Evolutionary conservation across 1,140 invertebrate species (phyloP).

Genomic region (Wiebesia pumilae): DNA sequence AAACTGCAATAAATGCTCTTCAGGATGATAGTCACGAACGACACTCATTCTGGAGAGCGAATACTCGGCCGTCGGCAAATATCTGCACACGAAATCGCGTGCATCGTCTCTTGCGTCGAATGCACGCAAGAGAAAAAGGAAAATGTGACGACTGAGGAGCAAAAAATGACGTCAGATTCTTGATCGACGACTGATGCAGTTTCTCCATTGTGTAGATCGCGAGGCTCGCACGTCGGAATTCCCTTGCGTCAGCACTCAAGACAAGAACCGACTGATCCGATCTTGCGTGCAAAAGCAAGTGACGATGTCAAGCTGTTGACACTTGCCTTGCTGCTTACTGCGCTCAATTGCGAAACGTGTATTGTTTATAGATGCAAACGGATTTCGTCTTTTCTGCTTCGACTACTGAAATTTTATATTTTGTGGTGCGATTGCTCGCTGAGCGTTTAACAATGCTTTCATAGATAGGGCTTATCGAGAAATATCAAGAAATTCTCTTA

Average conservation of each 20-base stretch:
- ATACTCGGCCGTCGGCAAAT: neutral
- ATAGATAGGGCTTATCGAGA: neutral
- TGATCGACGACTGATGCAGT: conserved; percentile 29
- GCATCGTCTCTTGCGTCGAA: neutral
- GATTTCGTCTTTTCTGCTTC: conserved; percentile 19
- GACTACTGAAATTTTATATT: conserved; percentile 25
- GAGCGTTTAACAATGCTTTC: neutral
- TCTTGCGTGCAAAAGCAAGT: neutral
- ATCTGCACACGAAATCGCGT: neutral
- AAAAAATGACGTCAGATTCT: neutral
- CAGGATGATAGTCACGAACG: neutral
- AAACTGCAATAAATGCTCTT: neutral
- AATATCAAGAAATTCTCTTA: neutral
- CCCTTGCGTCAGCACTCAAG: conserved; percentile 32
- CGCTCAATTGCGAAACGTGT: conserved; percentile 24
- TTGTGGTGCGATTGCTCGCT: neutral
- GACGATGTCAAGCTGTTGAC: conserved; percentile 19
- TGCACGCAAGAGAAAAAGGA: neutral
- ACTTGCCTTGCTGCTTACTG: conserved; percentile 37
- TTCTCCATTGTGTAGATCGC: conserved; percentile 43
- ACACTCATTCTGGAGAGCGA: neutral
- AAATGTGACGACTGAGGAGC: neutral
- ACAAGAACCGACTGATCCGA: neutral
- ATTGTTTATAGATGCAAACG: conserved; percentile 12
- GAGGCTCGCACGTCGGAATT: neutral